Evolutionary conservation across 2,888 invertebrate species (phyloP).

Genomic region (Heteromurus nitidus): DNA sequence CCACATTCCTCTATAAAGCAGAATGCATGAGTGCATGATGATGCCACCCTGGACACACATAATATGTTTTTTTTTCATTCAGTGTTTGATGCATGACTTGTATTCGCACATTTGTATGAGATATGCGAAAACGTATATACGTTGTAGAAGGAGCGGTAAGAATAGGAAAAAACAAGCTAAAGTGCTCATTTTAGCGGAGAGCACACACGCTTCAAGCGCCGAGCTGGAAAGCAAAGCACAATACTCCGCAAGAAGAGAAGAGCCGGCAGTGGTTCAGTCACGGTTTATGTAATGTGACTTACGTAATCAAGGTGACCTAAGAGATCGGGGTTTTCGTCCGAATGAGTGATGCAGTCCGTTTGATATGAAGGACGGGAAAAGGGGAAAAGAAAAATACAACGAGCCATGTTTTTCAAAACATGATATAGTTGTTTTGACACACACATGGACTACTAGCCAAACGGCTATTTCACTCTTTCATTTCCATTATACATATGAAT

Average conservation of each 20-base stretch:
- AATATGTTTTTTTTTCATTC: too few relatives aligned
- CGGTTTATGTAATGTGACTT: slow-evolving; percentile 74
- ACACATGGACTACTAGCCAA: slow-evolving; percentile 32
- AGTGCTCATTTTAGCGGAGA: too few relatives aligned
- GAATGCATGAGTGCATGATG: too few relatives aligned
- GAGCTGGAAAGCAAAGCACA: neutral
- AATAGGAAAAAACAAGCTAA: too few relatives aligned
- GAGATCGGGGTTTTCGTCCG: slow-evolving; percentile 73
- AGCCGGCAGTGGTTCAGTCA: slow-evolving; percentile 36
- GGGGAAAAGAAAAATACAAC: slow-evolving; percentile 5
- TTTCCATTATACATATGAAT: slow-evolving; percentile 9
- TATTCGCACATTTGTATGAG: too few relatives aligned
- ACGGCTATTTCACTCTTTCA: neutral
- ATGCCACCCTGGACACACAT: too few relatives aligned
- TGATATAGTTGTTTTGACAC: slow-evolving; percentile 53
- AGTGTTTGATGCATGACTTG: too few relatives aligned
- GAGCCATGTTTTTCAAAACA: slow-evolving; percentile 12
- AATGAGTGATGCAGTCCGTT: slow-evolving; percentile 69
- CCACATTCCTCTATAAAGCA: too few relatives aligned
- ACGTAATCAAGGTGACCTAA: slow-evolving; percentile 78
- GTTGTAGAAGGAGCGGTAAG: too few relatives aligned
- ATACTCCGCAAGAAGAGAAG: neutral
- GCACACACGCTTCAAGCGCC: neutral
- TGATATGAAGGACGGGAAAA: slow-evolving; percentile 51
- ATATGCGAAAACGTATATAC: too few relatives aligned